Conservation (phyloP, 2,113 vertebrate genomes). For the Upupa epops region DNA sequence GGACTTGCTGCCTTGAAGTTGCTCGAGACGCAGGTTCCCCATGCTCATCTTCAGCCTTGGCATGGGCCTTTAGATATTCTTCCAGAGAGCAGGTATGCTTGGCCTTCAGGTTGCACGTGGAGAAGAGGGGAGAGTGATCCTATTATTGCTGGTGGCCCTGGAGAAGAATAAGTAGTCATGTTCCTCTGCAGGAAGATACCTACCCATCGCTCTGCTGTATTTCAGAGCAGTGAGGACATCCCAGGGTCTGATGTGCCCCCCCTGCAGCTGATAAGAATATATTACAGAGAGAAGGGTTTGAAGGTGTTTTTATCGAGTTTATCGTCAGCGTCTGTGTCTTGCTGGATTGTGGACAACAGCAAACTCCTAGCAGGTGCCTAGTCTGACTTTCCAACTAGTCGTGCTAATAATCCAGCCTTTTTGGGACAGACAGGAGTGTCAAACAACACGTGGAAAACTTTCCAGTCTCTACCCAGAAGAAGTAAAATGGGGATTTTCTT, state of each 20-base stretch:
- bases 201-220: background rate
- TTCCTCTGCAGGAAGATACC: background rate
- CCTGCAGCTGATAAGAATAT: background rate
- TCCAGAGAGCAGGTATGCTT: rapidly evolving
- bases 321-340: background rate
- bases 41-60: background rate
- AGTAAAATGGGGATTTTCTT: background rate
- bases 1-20: background rate
- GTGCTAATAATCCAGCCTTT: background rate
- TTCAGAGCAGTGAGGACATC: background rate
- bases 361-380: background rate
- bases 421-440: background rate
- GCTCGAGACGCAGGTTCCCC: background rate
- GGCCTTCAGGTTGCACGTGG: rapidly evolving
- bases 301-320: background rate
- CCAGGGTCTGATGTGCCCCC: background rate
- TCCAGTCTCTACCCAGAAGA: background rate
- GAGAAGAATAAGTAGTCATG: background rate
- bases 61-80: background rate
- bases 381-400: background rate
- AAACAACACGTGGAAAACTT: background rate
- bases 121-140: background rate
- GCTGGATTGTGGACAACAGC: background rate
- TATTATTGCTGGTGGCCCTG: background rate
- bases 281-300: background rate